A percentile compares a stretch with the other conserved stretches of the same genome.
Evolutionary conservation across 2,797 vertebrate species (phyloP).

Genomic region (Botia kubotai): DNA sequence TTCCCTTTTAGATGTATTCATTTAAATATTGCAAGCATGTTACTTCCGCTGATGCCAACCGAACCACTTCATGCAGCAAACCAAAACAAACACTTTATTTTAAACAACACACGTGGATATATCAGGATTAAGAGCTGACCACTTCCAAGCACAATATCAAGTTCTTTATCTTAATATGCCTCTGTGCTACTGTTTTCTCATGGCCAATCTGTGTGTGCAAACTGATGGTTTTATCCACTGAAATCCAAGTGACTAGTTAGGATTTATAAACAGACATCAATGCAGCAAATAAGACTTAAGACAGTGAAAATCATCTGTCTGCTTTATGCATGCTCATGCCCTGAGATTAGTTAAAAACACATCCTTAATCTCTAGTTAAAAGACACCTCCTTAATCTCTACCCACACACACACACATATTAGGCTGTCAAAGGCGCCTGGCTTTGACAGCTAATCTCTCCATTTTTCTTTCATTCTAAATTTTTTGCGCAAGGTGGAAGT

Average conservation of each 20-base stretch:
- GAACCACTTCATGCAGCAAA: not conserved
- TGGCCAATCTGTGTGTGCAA: not conserved
- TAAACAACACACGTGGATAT: not conserved
- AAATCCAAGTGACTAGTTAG: not conserved
- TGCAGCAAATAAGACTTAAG: not conserved
- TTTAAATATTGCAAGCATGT: constrained; percentile 6
- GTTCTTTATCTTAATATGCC: not conserved
- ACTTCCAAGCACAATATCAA: not conserved
- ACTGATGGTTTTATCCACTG: constrained; percentile 12
- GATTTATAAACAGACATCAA: not conserved
- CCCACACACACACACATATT: not conserved
- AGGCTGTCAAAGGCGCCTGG: not conserved
- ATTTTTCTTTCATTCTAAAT: not conserved
- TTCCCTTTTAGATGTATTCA: constrained; percentile 6
- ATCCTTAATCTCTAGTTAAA: not conserved
- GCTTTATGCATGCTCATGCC: not conserved
- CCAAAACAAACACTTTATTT: constrained; percentile 1
- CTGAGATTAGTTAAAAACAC: constrained; percentile 13
- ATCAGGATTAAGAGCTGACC: not conserved
- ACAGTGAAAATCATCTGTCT: not conserved
- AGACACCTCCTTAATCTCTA: not conserved
- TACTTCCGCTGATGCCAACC: not conserved
- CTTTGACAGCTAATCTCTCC: constrained; percentile 11
- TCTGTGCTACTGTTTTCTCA: not conserved
- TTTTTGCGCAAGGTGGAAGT: constrained; percentile 5